Base-by-base conservation (phyloP, 2,888 invertebrate genomes). In the Arrhopalites spinosus region DNA sequence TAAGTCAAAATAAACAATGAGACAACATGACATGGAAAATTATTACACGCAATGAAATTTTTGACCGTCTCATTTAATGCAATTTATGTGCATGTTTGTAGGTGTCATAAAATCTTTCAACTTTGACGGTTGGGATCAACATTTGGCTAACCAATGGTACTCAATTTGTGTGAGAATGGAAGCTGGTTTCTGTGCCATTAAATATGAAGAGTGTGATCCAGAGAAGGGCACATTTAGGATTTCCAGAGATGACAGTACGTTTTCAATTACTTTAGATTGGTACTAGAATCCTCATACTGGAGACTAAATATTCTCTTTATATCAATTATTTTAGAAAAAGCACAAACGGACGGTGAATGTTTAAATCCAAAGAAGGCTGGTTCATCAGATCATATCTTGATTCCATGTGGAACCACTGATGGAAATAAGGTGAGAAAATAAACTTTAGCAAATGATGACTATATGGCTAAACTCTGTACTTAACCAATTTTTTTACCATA, bases 71-170 rank as follows among this genome's bases (percentile, higher is more conserved):
- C n/a, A n/a, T n/a, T n/a, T n/a, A n/a, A n/a, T n/a, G n/a, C n/a
- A n/a, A n/a, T n/a, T n/a, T 45, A 17, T 47, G 13, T 13, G 47
- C 47, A 47, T 17, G n/a, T 30, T 36, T 69, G 27, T 69, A 81
- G 82, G 82, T 11, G 81, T 82, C 17, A 76, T 82, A 5, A 82
- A 82, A 64, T 82, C 82, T 17, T 82, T 82, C 71, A 82, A 82
- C 66, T 82, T 82, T 71, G 82, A 82, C 61, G 82, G 82, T 45
- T 82, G 82, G 82, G 82, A 82, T 78, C 82, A 82, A 66, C 82
- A 82, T 78, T 81, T 82, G 76, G 82, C 82, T 45, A 82, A 82
- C 71, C 82, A 82, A 77, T 82, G 82, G 82, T 82, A 82, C 50
- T 81, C 82, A 1, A 82, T 82, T 70, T 82, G 82, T 67, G 78